Evolutionary conservation across 2,113 vertebrate genomes (phyloP).

Genomic region (Cichladusa arquata): DNA sequence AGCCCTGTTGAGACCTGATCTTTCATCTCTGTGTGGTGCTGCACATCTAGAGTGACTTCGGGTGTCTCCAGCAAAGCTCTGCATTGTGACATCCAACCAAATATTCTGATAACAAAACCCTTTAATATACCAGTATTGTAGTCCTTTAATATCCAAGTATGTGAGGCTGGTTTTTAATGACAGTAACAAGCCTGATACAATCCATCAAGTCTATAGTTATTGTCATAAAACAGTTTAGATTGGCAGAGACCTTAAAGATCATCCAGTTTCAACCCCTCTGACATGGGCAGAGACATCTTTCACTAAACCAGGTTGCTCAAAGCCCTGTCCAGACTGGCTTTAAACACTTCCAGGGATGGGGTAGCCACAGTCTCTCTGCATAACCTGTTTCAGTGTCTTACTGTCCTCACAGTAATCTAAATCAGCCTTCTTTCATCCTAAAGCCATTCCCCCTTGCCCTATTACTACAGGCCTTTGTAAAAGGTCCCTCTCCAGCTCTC

Average conservation of each 20-base stretch:
- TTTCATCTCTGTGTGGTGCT: background rate
- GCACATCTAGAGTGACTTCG: rapidly evolving
- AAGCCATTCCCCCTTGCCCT: background rate
- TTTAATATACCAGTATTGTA: background rate
- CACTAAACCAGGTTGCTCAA: background rate
- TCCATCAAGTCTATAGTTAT: background rate
- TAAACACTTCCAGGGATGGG: background rate
- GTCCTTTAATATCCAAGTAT: background rate
- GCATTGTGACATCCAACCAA: background rate
- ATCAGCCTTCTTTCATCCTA: background rate
- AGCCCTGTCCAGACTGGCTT: background rate
- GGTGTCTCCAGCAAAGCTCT: background rate
- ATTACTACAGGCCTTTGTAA: background rate
- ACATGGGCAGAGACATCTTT: background rate
- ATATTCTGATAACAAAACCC: background rate
- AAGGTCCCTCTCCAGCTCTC: background rate
- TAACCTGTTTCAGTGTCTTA: background rate
- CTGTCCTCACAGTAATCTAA: background rate
- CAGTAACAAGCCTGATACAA: background rate
- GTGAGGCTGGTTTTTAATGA: background rate
- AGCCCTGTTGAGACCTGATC: background rate
- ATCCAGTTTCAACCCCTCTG: background rate
- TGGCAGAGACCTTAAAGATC: background rate
- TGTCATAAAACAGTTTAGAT: background rate
- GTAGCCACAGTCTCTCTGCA: rapidly evolving